Conservation (phyloP, 2,888 invertebrate species). For the Nebria brevicollis region DNA sequence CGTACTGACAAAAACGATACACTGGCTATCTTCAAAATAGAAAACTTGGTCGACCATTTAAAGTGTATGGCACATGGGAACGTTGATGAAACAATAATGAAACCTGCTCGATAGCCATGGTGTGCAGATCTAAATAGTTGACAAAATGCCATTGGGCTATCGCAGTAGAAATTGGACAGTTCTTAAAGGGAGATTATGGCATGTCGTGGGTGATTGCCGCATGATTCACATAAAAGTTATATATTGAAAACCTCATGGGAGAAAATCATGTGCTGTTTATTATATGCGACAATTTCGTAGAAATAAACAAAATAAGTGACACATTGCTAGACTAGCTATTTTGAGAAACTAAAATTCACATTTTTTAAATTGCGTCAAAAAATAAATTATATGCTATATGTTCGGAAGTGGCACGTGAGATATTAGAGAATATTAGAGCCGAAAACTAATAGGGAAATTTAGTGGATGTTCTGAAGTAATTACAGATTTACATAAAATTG, state of each 20-base stretch:
- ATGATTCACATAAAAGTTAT: slow-evolving; percentile 34
- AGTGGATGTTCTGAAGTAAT: too few species aligned
- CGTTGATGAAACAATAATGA: not conserved
- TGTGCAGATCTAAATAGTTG: slow-evolving; percentile 53
- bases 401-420: too few species aligned
- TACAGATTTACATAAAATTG: too few species aligned
- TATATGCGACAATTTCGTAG: not conserved
- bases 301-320: not conserved
- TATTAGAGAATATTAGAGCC: too few species aligned
- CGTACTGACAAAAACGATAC: slow-evolving; percentile 27
- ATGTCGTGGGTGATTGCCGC: slow-evolving; percentile 28
- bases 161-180: slow-evolving; percentile 25
- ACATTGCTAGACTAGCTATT: not conserved
- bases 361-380: not conserved
- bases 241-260: slow-evolving; percentile 15
- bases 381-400: too few species aligned
- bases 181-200: slow-evolving; percentile 20
- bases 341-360: not conserved
- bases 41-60: slow-evolving; percentile 25
- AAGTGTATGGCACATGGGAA: not conserved
- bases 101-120: slow-evolving; percentile 18
- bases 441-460: too few species aligned
- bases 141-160: slow-evolving; percentile 55
- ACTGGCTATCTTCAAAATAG: slow-evolving; percentile 37
- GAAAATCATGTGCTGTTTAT: not conserved